Base-by-base conservation (phyloP, 2,888 invertebrate species). In the Linyphia triangularis region DNA sequence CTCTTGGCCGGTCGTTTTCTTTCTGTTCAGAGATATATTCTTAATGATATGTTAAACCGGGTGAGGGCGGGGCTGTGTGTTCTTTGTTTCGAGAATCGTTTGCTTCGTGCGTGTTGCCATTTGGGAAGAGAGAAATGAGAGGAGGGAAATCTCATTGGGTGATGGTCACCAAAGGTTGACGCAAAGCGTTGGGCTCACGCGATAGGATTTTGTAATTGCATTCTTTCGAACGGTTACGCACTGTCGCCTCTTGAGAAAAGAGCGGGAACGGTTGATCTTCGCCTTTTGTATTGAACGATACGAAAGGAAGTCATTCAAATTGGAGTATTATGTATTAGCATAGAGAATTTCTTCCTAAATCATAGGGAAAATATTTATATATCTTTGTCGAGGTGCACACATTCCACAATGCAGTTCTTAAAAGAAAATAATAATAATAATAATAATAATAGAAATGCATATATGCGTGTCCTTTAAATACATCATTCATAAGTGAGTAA, bases 1-100 rank as follows among this genome's bases (percentile, higher is more conserved):
- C n/a, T n/a, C n/a, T n/a, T n/a, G n/a, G n/a, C n/a, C 40, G 51
- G 51, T 51, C 4, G n/a, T 1, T 0, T 51, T 9, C 33, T 33
- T 9, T 51, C 51, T 1, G 51, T 16, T 9, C 51, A 51, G 16
- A 9, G 51, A 51, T 13, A 51, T 33, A 13, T n/a, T 0, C 51
- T 51, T 88, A 88, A 88, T 88, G 75, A 88, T 81, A 88, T 88
- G 86, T 69, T 69, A 81, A 79, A 72, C 57, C 63, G 51, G n/a
- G 65, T 63, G n/a, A 78, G 51, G 85, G 70, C 61, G 57, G 19
- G 7, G 9, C 57, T 24, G 30, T 33, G 16, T 67, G 51, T 33
- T 63, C 70, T 82, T 82, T 82, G 82, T 82, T 69, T 67, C 67
- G 72, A 16, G 67, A 59, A 37, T 40, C 65, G 63, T 75, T 67